A percentile compares a stretch with the other conserved stretches of the same genome.
Evolutionary conservation across 2,797 vertebrate genomes (phyloP).

Genomic region (Ibycter americanus): DNA sequence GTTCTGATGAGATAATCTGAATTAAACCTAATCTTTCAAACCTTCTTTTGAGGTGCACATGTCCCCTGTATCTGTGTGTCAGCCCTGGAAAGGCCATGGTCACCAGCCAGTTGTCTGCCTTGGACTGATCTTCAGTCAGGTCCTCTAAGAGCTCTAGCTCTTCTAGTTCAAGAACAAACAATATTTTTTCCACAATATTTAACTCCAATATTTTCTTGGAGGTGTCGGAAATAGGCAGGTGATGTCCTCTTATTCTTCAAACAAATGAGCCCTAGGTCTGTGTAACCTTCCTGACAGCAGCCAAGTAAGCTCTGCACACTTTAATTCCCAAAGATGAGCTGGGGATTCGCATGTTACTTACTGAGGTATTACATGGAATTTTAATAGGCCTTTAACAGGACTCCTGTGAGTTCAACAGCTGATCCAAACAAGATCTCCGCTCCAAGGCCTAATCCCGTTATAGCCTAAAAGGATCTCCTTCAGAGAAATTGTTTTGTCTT

Average conservation of each 20-base stretch:
- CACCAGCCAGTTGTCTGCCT: not conserved
- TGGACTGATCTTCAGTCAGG: not conserved
- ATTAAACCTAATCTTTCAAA: conserved; percentile 13
- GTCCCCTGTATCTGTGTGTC: not conserved
- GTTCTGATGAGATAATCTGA: conserved; percentile 11
- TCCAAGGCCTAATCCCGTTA: conserved; percentile 38
- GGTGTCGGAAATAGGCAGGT: not conserved
- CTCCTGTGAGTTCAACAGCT: conserved; percentile 52
- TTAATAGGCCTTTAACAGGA: conserved; percentile 58
- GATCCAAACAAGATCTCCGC: conserved; percentile 44
- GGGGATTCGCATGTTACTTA: conserved; percentile 33
- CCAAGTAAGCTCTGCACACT: not conserved
- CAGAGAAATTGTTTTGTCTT: conserved; percentile 31
- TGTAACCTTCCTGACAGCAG: not conserved
- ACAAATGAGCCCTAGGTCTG: not conserved
- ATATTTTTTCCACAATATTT: not conserved
- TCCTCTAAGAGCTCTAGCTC: not conserved
- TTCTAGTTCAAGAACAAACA: not conserved
- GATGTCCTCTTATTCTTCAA: conserved; percentile 8
- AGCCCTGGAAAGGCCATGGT: not conserved
- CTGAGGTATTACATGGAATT: conserved; percentile 52
- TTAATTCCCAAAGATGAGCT: conserved; percentile 45
- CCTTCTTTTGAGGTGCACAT: not conserved
- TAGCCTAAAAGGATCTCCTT: conserved; percentile 58
- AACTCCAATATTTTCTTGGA: not conserved